phyloP scores from a whole-genome alignment of 2,888 invertebrate species.

The Thereva unica region DNA sequence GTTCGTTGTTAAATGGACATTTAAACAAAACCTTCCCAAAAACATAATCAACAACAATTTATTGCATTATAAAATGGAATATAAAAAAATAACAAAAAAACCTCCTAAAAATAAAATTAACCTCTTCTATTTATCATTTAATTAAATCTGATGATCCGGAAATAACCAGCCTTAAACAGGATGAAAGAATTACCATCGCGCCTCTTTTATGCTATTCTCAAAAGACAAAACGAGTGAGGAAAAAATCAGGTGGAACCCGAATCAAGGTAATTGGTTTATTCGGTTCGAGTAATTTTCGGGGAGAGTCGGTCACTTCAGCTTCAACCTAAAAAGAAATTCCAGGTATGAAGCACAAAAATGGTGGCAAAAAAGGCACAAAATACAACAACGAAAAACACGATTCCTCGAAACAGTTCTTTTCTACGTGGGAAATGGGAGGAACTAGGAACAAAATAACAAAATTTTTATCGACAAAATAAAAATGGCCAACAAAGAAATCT shows the following conservation, averaged over 20 bases:
- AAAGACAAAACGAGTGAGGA: constrained; percentile 12
- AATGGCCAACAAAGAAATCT: constrained; percentile 31
- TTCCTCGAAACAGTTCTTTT: neutral
- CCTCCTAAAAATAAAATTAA: constrained; percentile 2
- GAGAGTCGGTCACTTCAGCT: constrained; percentile 12
- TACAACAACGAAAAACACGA: constrained; percentile 18
- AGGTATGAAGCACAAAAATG: constrained; percentile 4
- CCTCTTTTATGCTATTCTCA: constrained; percentile 4
- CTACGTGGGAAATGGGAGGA: constrained; percentile 25
- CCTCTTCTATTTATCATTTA: constrained; percentile 36
- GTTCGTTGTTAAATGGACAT: too few relatives aligned
- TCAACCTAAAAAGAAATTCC: neutral
- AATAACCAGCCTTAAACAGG: constrained; percentile 34
- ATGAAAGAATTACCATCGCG: constrained; percentile 23
- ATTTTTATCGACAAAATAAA: constrained; percentile 32
- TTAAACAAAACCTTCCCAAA: too few relatives aligned
- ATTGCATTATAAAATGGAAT: too few relatives aligned
- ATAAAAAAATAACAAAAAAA: too few relatives aligned
- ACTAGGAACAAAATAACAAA: constrained; percentile 25
- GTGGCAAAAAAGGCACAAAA: constrained; percentile 3
- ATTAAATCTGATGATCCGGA: constrained; percentile 38
- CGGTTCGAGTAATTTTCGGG: constrained; percentile 1
- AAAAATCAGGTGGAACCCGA: neutral
- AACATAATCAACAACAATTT: too few relatives aligned
- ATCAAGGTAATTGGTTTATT: constrained; percentile 16